Evolutionary conservation across 2,888 invertebrate species (phyloP).

Genomic region (Ophioninae sp.): DNA sequence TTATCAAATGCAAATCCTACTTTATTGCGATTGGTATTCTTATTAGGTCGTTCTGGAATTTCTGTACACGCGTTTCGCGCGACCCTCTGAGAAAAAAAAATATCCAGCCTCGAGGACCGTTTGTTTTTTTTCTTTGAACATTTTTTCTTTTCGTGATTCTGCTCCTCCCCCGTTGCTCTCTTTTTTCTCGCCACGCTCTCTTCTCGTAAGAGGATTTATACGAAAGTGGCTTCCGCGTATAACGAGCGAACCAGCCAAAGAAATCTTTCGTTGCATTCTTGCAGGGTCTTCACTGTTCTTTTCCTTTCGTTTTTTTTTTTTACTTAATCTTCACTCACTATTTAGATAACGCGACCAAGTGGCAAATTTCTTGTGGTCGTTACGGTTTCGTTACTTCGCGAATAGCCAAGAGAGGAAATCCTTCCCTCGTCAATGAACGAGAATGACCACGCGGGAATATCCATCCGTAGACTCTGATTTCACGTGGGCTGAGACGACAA

Average conservation of each 20-base stretch:
- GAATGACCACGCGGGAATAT: constrained; percentile 21
- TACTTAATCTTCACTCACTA: constrained; percentile 32
- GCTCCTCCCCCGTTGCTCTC: background rate
- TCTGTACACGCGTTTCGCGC: constrained; percentile 31
- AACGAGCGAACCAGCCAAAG: constrained; percentile 60
- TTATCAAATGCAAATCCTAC: constrained; percentile 80
- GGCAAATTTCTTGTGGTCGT: constrained; percentile 34
- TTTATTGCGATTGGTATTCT: constrained; percentile 78
- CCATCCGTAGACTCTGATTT: constrained; percentile 6
- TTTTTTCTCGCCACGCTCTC: constrained; percentile 35
- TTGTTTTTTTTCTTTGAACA: constrained; percentile 29
- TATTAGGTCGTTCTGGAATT: constrained; percentile 57
- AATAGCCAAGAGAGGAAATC: background rate
- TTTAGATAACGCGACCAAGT: constrained; percentile 58
- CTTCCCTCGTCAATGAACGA: constrained; percentile 45
- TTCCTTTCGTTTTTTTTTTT: background rate
- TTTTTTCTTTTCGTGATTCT: constrained; percentile 35
- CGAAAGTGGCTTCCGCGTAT: constrained; percentile 66
- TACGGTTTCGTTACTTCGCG: constrained; percentile 33
- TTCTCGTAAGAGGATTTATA: constrained; percentile 73
- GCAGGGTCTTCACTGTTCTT: constrained; percentile 35
- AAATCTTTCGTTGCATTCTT: constrained; percentile 52
- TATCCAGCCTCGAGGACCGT: constrained; percentile 49
- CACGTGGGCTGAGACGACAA: constrained; percentile 46
- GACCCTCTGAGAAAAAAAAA: constrained; percentile 42